Conservation (phyloP, 2,888 invertebrate species). For the Tipula confusa region DNA sequence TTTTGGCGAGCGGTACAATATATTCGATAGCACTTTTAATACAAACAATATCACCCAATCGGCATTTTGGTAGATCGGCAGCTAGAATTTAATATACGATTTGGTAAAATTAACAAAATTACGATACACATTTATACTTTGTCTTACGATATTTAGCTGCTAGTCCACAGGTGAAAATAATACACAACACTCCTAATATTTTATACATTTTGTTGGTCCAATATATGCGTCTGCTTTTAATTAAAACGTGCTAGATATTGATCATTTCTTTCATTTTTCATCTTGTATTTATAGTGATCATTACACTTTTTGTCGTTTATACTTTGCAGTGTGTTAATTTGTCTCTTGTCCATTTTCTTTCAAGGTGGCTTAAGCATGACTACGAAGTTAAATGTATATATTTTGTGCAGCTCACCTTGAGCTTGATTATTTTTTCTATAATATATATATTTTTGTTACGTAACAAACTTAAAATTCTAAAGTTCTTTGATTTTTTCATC, state of each 20-base stretch:
- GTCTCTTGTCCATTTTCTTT: neutral
- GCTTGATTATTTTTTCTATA: neutral
- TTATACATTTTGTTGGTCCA: neutral
- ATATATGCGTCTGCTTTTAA: neutral
- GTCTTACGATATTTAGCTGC: slow-evolving; percentile 13
- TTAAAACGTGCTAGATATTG: neutral
- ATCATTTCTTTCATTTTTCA: neutral
- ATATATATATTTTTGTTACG: too few relatives aligned
- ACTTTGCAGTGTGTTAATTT: too few relatives aligned
- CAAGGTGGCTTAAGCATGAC: neutral
- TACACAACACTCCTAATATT: neutral
- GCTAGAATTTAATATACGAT: neutral
- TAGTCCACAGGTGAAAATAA: neutral
- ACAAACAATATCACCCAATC: neutral
- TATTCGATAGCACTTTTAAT: neutral
- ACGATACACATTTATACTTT: neutral
- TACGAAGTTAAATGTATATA: neutral
- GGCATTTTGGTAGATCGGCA: slow-evolving; percentile 20
- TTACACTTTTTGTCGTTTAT: neutral
- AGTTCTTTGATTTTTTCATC: too few relatives aligned
- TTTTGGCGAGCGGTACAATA: neutral
- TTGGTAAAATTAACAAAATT: neutral
- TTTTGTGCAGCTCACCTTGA: neutral
- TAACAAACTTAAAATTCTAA: too few relatives aligned
- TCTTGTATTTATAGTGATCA: neutral